A percentile compares a stretch with the other conserved stretches of the same genome.
Conservation (phyloP, 2,113 vertebrate genomes). For the Asarcornis scutulata region DNA sequence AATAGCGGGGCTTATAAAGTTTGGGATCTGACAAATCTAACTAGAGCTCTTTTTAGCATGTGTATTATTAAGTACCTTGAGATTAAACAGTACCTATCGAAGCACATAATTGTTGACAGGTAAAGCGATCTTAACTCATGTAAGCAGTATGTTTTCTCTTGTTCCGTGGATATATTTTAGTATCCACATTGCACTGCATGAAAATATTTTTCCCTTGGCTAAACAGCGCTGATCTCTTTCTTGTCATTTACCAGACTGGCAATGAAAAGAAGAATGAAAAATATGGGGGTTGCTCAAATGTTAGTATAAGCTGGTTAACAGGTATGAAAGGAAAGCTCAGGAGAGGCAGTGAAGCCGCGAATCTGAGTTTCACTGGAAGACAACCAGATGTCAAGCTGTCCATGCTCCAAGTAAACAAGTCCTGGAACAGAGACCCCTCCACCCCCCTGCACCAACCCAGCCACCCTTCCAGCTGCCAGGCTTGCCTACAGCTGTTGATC, state of each 20-base stretch:
- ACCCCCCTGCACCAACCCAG: not conserved
- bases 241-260: not conserved
- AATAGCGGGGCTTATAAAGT: conserved; percentile 13
- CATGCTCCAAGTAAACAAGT: not conserved
- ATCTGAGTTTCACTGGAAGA: not conserved
- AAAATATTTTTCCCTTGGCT: not conserved
- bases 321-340: not conserved
- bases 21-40: not conserved
- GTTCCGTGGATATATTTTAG: not conserved
- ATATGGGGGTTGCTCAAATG: not conserved
- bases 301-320: not conserved
- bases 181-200: not conserved
- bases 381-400: not conserved
- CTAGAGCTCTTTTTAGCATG: not conserved
- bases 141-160: not conserved
- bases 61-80: not conserved
- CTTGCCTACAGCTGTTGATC: not conserved
- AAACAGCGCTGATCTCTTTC: not conserved
- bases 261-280: not conserved
- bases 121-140: not conserved
- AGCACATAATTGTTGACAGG: not conserved
- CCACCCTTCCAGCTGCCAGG: not conserved
- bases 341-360: not conserved
- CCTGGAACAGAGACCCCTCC: not conserved
- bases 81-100: conserved; percentile 1